Evolutionary conservation across 2,113 vertebrate species (phyloP).

Genomic region (Aythya baeri): DNA sequence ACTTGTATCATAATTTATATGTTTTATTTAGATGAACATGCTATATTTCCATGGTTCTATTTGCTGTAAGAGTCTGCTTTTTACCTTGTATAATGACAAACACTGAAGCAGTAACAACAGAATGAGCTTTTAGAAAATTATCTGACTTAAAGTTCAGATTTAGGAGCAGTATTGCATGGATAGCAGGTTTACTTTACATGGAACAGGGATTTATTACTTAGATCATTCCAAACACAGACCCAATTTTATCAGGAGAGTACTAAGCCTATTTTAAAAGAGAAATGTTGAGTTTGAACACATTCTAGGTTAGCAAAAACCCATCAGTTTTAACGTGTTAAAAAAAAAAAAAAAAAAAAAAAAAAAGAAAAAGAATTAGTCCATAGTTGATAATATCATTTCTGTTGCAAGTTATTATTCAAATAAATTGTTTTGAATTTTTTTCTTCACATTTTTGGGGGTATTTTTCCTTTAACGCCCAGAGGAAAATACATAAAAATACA

Average conservation of each 20-base stretch:
- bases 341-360: not conserved
- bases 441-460: not conserved
- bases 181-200: not conserved
- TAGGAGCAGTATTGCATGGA: constrained; percentile 16
- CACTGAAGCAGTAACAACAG: not conserved
- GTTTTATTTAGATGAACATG: not conserved
- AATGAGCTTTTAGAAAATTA: not conserved
- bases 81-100: not conserved
- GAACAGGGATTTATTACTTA: constrained; percentile 11
- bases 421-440: constrained; percentile 6
- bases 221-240: constrained; percentile 18
- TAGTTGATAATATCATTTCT: constrained; percentile 19
- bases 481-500: not conserved
- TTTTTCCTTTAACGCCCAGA: not conserved
- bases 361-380: not conserved
- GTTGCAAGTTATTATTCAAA: not conserved
- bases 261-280: constrained; percentile 35
- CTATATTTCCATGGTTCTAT: not conserved
- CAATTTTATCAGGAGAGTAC: constrained; percentile 23
- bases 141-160: constrained; percentile 16
- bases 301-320: constrained; percentile 26
- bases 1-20: not conserved
- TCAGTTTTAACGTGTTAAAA: constrained; percentile 10
- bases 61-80: not conserved
- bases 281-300: constrained; percentile 24